Evolutionary conservation across 2,113 vertebrate genomes (phyloP).

Genomic region (Lasiurus borealis): DNA sequence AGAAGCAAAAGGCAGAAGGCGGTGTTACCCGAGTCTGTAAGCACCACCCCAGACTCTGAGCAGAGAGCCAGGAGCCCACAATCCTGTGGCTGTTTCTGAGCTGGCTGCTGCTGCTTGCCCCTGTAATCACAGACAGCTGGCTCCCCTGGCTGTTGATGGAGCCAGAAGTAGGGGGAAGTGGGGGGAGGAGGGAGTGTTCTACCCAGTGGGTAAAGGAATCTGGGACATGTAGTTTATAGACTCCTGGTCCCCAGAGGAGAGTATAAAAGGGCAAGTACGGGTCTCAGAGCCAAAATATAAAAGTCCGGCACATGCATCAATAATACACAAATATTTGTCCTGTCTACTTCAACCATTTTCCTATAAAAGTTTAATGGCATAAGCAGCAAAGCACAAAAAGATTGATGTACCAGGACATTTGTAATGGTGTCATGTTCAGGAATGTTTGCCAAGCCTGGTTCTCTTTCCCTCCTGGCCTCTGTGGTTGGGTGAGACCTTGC

Average conservation of each 20-base stretch:
- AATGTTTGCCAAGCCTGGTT: not conserved
- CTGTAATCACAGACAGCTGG: not conserved
- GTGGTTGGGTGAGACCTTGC: constrained; percentile 21
- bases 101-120: not conserved
- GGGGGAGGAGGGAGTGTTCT: not conserved
- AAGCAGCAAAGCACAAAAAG: not conserved
- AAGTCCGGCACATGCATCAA: not conserved
- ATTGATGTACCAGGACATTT: not conserved
- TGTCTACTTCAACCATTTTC: not conserved
- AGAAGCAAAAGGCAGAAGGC: not conserved
- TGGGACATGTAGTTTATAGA: constrained; percentile 26
- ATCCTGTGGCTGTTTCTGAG: not conserved
- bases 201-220: not conserved
- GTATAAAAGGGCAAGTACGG: not conserved
- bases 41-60: not conserved
- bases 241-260: not conserved
- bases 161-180: not conserved
- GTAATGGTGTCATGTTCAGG: not conserved
- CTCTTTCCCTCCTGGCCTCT: not conserved
- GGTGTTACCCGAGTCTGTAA: not conserved
- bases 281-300: not conserved
- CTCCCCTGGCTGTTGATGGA: not conserved
- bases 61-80: not conserved
- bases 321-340: constrained; percentile 24
- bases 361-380: constrained; percentile 9